Percentiles rank a stretch among this genome's conserved stretches.
Evolutionary conservation across 2,797 vertebrate species (phyloP).

Genomic region (Potorous gilbertii): DNA sequence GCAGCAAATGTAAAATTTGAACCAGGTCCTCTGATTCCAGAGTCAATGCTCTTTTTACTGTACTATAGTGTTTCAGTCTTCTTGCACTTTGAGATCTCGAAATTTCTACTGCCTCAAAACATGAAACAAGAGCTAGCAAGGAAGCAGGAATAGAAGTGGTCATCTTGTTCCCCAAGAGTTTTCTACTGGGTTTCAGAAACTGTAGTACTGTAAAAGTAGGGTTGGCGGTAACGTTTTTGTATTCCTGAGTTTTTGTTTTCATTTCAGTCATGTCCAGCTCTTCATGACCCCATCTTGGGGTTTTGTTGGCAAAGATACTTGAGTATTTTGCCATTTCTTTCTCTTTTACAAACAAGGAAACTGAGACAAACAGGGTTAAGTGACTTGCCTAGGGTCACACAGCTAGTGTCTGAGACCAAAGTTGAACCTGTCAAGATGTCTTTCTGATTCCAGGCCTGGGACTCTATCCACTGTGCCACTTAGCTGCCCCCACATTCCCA

Average conservation of each 20-base stretch:
- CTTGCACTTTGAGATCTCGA: not conserved
- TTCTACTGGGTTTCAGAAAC: not conserved
- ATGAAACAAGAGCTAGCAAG: not conserved
- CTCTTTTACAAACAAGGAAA: not conserved
- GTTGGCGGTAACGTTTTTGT: not conserved
- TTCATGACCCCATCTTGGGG: not conserved
- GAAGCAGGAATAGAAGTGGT: not conserved
- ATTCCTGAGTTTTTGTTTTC: not conserved
- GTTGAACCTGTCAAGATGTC: not conserved
- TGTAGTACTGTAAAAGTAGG: not conserved
- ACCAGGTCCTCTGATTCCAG: not conserved
- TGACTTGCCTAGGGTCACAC: not conserved
- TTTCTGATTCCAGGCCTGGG: not conserved
- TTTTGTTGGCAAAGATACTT: not conserved
- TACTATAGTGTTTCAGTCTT: not conserved
- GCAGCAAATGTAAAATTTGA: not conserved
- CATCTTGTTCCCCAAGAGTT: not conserved
- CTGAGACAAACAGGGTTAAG: not conserved
- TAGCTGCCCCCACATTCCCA: not conserved
- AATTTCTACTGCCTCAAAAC: not conserved
- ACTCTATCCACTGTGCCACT: not conserved
- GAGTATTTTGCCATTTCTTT: not conserved
- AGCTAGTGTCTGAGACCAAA: not conserved
- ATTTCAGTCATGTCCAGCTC: not conserved
- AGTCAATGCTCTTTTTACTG: not conserved